Conservation (phyloP, 2,797 vertebrate genomes). For the Cryptoprocta ferox region DNA sequence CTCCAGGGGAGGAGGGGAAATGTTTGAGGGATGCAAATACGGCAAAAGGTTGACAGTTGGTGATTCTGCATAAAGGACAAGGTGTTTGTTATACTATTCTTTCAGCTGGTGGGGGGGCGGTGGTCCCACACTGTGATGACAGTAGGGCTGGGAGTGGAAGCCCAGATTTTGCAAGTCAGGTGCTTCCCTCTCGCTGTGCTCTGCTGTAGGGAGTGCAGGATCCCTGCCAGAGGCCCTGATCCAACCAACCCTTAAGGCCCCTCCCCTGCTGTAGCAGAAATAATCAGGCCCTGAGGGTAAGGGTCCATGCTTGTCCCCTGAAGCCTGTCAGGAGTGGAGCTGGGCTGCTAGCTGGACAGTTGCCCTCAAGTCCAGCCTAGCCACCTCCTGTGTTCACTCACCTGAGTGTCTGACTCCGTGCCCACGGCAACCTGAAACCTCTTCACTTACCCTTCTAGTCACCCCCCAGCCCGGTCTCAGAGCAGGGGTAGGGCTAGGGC, state of each 20-base stretch:
- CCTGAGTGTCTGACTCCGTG: neutral
- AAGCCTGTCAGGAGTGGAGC: neutral
- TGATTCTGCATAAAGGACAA: neutral
- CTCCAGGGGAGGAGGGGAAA: neutral
- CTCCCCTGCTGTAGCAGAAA: neutral
- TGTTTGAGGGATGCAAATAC: neutral
- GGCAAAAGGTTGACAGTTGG: neutral
- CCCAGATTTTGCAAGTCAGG: neutral
- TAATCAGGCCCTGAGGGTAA: neutral
- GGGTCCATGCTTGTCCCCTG: fast-evolving
- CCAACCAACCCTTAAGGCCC: neutral
- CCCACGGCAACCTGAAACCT: neutral
- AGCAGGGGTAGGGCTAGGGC: neutral
- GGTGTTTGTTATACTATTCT: neutral
- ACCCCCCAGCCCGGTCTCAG: neutral
- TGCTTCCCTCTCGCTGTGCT: fast-evolving
- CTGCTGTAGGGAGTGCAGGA: neutral
- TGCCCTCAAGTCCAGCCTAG: neutral
- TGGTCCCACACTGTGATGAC: neutral
- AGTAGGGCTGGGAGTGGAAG: neutral
- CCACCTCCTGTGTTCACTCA: neutral
- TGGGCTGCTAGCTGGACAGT: neutral
- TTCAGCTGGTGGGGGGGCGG: neutral
- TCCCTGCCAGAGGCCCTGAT: neutral
- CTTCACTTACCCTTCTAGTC: neutral